Evolutionary conservation across 1,140 invertebrate genomes (phyloP), one percentile per base, ranked within the genome.

Genomic region (Aphis craccivora): DNA sequence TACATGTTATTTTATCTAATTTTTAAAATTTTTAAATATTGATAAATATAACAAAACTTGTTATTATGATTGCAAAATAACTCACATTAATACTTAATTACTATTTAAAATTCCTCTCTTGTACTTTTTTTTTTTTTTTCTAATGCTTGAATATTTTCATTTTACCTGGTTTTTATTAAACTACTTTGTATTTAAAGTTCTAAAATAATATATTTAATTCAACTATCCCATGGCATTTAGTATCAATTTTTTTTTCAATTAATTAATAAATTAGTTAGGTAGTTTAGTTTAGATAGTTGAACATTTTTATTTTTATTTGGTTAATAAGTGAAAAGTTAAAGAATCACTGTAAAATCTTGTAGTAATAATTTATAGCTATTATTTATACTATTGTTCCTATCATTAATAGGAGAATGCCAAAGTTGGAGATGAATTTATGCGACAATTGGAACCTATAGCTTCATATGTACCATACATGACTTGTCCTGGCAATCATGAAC

Each of bases 391-490:
- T 51, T 51, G 18, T 51, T 51, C 14, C 48, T 51, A 51, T 51
- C 30, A 90, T 43, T 91, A 14, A 83, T 35, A 94, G 94, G 93
- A 94, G 30, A 94, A 94, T 91, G 94, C 91, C 35, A 90, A 55
- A 25, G 93, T 94, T 60, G 98, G 98, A 0, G 98, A 99, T 96
- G 96, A 97, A 95, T 99, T 99, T 95, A 98, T 99, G 98, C 96
- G 97, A 53, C 97, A 98, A 96, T 97, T 99, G 94, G 97, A 99
- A 95, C 96, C 97, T 5, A 96, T 99, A 87, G 98, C 98, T 86
- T 97, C 97, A 53, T 97, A 97, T 95, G 95, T 99, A 93, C 98
- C 98, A 1, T 99, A 99, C 95, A 99, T 99, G 98, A 98, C 97
- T 4, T 97, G 97, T 94, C 97, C 97, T 90, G 98, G 98, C 87